phyloP scores from a whole-genome alignment of 1,140 invertebrate genomes.

The Danaus plexippus region DNA sequence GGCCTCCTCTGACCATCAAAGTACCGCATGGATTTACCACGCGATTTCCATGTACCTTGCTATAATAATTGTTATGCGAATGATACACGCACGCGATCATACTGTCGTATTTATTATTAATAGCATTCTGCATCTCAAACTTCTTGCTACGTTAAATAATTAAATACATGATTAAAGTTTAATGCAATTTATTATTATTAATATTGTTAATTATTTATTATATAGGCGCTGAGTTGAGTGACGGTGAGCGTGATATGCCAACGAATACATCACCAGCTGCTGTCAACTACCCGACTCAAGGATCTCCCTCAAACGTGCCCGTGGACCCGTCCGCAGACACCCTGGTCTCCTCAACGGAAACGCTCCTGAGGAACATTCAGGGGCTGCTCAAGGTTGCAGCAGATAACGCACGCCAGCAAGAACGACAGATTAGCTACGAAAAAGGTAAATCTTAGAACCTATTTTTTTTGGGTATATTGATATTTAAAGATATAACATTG shows the following conservation, averaged over 20 bases:
- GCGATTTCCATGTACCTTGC: conserved; percentile 56
- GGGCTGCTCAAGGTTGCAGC: conserved; percentile 94
- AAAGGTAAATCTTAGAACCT: conserved; percentile 81
- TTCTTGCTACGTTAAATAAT: no score
- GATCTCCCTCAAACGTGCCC: conserved; percentile 55
- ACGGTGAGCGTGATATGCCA: conserved; percentile 68
- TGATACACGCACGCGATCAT: conserved; percentile 57
- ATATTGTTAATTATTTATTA: conserved; percentile 9
- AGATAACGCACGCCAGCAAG: conserved; percentile 95
- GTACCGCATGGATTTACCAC: conserved; percentile 38
- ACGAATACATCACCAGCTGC: conserved; percentile 54
- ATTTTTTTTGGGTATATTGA: conserved; percentile 3
- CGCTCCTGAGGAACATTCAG: conserved; percentile 94
- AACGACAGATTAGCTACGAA: conserved; percentile 95
- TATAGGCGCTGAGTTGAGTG: conserved; percentile 74
- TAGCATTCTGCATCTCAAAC: conserved; percentile 11
- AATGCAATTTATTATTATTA: conserved; percentile 5
- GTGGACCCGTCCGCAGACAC: conserved; percentile 74
- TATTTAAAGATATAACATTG: conserved; percentile 23
- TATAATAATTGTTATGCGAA: conserved; percentile 59
- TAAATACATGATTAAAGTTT: no score
- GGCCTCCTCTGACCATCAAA: conserved; percentile 15
- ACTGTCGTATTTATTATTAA: conserved; percentile 21
- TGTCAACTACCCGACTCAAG: conserved; percentile 58
- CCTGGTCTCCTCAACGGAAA: conserved; percentile 85